Base-by-base conservation (phyloP, 2,888 invertebrate species). In the Brenthis hecate region DNA sequence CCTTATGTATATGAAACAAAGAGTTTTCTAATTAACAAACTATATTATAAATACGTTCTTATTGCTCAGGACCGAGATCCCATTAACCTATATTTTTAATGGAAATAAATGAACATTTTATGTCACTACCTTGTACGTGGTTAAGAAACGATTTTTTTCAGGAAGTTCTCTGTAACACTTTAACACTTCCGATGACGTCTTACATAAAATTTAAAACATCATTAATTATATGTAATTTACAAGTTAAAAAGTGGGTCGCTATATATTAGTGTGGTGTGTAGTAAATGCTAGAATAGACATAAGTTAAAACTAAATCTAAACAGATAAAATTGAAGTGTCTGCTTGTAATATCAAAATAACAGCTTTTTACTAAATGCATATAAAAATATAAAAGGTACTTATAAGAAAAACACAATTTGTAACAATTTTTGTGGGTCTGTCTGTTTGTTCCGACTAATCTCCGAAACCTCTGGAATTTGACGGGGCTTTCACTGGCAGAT, bases 81-180 rank as follows among this genome's bases (percentile, higher is more conserved):
- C 85, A 88, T 88, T 91, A 91, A 91, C 91, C 91, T 81, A 91
- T 86, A 88, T 88, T 84, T 80, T 78, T 81, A 82, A 85, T 83
- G 82, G 82, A 78, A 80, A 78, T 78, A 81, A 83, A 83, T 76
- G 76, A 75, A 75, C 81, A 78, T 78, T 76, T 78, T 74, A 78
- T 78, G 80, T 80, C 79, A 75, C 79, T 78, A 77, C 77, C 76
- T 76, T 79, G 78, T 78, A 60, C 66, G 47, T 65, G 57, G 65
- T 66, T 58, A 64, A 60, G 65, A 48, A 51, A 50, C 50, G 50
- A 48, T 56, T 64, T 70, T 66, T 54, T 47, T 36, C 50, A 60
- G 55, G 60, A 54, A 60, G 56, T 55, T 54, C 28, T 28, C 28
- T 64, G 48, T 23, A 57, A 68, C n/a, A 13, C n/a, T 51, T 65